Base-by-base conservation (phyloP, 2,888 invertebrate genomes). In the Orthosia gracilis region DNA sequence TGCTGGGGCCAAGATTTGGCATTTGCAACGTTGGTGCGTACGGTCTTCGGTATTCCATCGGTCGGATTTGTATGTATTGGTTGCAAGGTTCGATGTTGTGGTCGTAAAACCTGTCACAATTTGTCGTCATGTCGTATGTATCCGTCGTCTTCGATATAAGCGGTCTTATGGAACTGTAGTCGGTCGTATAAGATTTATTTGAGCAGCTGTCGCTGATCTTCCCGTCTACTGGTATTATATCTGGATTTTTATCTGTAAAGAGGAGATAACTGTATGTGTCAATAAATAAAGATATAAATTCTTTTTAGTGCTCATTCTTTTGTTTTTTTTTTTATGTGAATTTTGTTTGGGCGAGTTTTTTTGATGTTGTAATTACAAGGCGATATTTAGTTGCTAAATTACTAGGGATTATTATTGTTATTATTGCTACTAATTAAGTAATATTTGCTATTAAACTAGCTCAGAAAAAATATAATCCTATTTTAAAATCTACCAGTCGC, bases 191-290 rank as follows among this genome's bases (percentile, higher is more conserved):
- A 0, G 96, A 96, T 85, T 95, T 96, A 88, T 95, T 95, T 0
- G 96, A 96, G 69, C 95, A 95, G 76, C 91, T 96, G 87, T 96
- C 96, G 67, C 94, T 95, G 85, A 95, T 94, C 92, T 96, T 96
- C 0, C 96, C 95, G 81, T 96, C 96, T 59, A 96, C 82, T 0
- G 96, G 96, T 82, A 96, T 96, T 75, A 96, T 96, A 84, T 96
- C 96, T 0, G 96, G 96, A 78, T 96, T 96, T 91, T 96, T 96
- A 77, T 96, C 96, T 96, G 94, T 5, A 91, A 91, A 31, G 72
- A 77, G 77, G 69, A 77, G 71, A 70, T 50, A 58, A 76, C 9
- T 31, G 31, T 31, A 7, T 31, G 3, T n/a, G n/a, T n/a, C n/a
- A n/a, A n/a, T n/a, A n/a, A n/a, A n/a, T n/a, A n/a, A n/a, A n/a